Percentiles rank a stretch among this genome's conserved stretches.
These are phyloP conservation scores for Apocheima hispidaria DNA, from an alignment of 2,888 invertebrate genomes.

Conservation along the genomic window DNA sequence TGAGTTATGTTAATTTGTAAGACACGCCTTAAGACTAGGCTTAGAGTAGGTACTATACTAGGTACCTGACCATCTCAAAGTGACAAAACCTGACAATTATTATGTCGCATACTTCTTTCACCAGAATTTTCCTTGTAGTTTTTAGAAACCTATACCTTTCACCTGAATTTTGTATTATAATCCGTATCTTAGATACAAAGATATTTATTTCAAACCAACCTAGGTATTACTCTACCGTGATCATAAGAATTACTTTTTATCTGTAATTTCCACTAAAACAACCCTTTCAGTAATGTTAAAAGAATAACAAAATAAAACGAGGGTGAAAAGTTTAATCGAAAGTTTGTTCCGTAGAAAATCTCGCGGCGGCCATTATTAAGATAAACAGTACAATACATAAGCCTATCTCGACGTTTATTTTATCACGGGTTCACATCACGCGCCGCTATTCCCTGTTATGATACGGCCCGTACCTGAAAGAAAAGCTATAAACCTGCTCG, in stretches of 20 bases:
- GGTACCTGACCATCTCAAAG: not conserved
- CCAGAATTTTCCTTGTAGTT: too few relatives aligned
- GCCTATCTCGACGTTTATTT: slow-evolving; percentile 87
- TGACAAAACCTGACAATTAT: not conserved
- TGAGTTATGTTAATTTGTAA: slow-evolving; percentile 38
- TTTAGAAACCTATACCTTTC: not conserved
- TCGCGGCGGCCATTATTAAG: slow-evolving; percentile 84
- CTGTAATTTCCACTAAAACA: slow-evolving; percentile 39
- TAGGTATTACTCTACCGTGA: not conserved
- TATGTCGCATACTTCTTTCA: too few relatives aligned
- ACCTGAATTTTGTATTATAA: not conserved
- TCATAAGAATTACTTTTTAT: slow-evolving; percentile 22
- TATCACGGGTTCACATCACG: slow-evolving; percentile 86
- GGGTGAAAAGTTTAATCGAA: slow-evolving; percentile 79
- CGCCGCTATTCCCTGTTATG: slow-evolving; percentile 86
- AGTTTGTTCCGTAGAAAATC: slow-evolving; percentile 67
- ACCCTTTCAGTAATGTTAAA: slow-evolving; percentile 50
- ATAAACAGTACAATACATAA: slow-evolving; percentile 87
- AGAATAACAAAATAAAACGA: slow-evolving; percentile 57
- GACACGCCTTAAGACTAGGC: slow-evolving; percentile 24
- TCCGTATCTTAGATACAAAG: not conserved
- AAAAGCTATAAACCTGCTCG: slow-evolving; percentile 87
- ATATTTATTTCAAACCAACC: not conserved
- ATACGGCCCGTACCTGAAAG: slow-evolving; percentile 87
- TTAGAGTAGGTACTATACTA: not conserved